A percentile compares a stretch with the other conserved stretches of the same genome.
These are phyloP conservation scores for Branchinecta sandiegonensis DNA, from an alignment of 2,888 invertebrate genomes.

Conservation along the genomic window DNA sequence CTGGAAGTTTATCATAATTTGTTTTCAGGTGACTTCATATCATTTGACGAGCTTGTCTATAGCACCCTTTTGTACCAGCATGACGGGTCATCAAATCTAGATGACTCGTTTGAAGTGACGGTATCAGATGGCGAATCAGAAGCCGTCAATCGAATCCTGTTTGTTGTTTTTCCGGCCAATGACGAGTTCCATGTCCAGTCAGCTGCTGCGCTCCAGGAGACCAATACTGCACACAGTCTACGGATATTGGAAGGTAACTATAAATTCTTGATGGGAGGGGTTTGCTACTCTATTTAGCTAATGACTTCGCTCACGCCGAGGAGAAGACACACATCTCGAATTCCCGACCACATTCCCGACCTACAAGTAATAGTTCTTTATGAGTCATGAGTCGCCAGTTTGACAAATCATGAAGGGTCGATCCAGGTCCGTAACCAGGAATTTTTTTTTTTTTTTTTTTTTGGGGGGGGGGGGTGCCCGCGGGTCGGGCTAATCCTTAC, in stretches of 20 bases:
- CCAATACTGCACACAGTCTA: conserved; percentile 2
- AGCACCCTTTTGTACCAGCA: conserved; percentile 7
- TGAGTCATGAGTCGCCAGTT: neutral
- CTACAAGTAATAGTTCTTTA: neutral
- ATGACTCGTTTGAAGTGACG: conserved; percentile 8
- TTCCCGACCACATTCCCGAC: neutral
- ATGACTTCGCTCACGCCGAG: no score
- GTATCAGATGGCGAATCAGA: conserved; percentile 3
- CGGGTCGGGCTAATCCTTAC: no score
- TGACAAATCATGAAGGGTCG: neutral
- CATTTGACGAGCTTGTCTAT: conserved; percentile 5
- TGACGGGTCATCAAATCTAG: neutral
- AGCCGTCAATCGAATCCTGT: conserved; percentile 2
- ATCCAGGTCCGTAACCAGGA: neutral
- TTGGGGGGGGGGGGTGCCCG: neutral
- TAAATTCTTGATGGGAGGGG: neutral
- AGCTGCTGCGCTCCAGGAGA: conserved; percentile 13
- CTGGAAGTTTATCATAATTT: neutral
- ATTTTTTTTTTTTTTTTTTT: neutral
- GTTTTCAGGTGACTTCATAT: conserved; percentile 12
- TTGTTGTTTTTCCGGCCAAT: neutral
- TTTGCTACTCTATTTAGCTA: no score
- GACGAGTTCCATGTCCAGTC: neutral
- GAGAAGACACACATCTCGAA: neutral
- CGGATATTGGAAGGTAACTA: conserved; percentile 1